A percentile compares a stretch with the other conserved stretches of the same genome.
These are phyloP conservation scores for Chironomus striatipennis DNA, from an alignment of 1,140 invertebrate species.

Conservation along the genomic window DNA sequence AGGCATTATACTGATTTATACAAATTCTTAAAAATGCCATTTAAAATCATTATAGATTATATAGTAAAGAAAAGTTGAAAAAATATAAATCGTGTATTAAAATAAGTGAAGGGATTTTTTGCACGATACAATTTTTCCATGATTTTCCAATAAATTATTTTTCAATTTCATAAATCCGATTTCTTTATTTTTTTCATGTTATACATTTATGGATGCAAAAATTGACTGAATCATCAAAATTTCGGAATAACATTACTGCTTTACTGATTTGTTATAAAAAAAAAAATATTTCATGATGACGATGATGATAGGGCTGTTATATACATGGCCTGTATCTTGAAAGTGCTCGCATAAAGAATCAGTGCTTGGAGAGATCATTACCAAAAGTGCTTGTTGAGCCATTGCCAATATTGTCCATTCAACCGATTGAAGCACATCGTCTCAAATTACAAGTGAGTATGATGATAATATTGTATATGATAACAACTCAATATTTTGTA, in stretches of 20 bases:
- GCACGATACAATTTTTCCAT: background rate
- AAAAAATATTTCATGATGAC: background rate
- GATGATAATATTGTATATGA: constrained; percentile 14
- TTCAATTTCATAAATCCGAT: constrained; percentile 26
- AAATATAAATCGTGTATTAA: background rate
- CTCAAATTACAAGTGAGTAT: constrained; percentile 66
- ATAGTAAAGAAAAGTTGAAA: no score
- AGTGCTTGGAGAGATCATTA: constrained; percentile 61
- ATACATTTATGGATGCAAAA: background rate
- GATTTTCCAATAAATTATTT: constrained; percentile 22
- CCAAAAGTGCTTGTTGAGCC: constrained; percentile 80
- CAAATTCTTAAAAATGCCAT: no score
- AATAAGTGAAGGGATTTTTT: background rate
- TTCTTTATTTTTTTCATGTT: background rate
- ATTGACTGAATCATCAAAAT: no score
- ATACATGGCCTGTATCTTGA: constrained; percentile 83
- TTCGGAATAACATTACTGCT: no score
- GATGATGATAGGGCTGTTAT: constrained; percentile 60
- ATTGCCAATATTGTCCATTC: constrained; percentile 71
- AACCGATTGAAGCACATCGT: constrained; percentile 75
- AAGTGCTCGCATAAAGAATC: constrained; percentile 64
- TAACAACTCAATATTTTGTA: background rate
- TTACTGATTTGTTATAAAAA: background rate
- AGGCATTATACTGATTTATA: no score
- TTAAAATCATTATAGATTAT: no score